phyloP scores from a whole-genome alignment of 2,888 invertebrate species.

The Morinoia aosen region DNA sequence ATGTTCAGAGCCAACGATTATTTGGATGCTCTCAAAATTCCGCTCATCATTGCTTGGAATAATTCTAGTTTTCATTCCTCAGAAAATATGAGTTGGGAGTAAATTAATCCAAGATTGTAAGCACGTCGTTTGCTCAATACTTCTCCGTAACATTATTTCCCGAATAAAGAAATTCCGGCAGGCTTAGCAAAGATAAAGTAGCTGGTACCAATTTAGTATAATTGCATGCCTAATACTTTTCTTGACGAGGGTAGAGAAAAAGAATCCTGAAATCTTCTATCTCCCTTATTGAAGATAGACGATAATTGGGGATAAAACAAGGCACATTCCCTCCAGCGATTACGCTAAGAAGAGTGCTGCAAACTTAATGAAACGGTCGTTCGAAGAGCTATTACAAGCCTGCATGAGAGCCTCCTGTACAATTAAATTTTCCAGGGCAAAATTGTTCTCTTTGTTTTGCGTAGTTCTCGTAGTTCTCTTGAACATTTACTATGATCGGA shows the following conservation, averaged over 20 bases:
- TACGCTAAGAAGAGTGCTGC: not conserved
- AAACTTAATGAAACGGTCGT: not conserved
- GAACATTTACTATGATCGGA: too few species aligned
- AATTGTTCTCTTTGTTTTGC: not conserved
- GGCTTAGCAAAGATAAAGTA: too few species aligned
- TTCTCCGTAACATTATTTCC: too few species aligned
- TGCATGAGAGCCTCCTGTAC: not conserved
- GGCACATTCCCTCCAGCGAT: not conserved
- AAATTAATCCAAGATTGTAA: too few species aligned
- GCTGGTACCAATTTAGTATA: too few species aligned
- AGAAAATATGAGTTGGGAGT: too few species aligned
- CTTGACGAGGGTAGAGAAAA: not conserved
- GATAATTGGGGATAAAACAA: not conserved
- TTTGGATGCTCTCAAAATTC: too few species aligned
- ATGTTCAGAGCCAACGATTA: too few species aligned
- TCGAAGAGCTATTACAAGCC: not conserved
- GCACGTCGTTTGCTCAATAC: too few species aligned
- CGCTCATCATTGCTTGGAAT: too few species aligned
- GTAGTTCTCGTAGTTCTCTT: not conserved
- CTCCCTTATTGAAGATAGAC: not conserved
- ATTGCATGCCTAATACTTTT: not conserved
- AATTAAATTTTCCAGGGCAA: not conserved
- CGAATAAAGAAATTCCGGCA: too few species aligned
- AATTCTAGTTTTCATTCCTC: too few species aligned
- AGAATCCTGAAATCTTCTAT: not conserved